Evolutionary conservation across 2,888 invertebrate species (phyloP).

Genomic region (Ischnura elegans): DNA sequence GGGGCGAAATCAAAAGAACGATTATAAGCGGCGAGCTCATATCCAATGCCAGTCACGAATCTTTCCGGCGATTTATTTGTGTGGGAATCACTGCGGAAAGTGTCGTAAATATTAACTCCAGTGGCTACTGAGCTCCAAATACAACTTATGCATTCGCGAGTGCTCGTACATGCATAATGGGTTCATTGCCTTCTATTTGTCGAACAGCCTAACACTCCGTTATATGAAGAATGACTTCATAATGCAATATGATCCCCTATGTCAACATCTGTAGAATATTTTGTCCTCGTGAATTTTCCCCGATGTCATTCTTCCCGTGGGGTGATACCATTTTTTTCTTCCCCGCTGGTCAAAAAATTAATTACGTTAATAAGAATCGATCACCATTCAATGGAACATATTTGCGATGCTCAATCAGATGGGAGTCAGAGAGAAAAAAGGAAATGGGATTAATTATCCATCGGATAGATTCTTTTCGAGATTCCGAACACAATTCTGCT

Average conservation of each 20-base stretch:
- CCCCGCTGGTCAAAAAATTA: background rate
- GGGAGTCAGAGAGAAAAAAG: background rate
- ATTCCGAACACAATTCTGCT: conserved; percentile 8
- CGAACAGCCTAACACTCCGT: background rate
- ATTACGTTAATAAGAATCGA: conserved; percentile 15
- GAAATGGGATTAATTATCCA: conserved; percentile 2
- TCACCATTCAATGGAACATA: background rate
- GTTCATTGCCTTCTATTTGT: background rate
- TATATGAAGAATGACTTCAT: background rate
- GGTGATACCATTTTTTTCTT: background rate
- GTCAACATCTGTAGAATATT: background rate
- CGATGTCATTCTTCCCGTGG: background rate
- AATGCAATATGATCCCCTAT: background rate
- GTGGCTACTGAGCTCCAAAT: background rate
- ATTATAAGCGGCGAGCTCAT: background rate
- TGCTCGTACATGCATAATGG: background rate
- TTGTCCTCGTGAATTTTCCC: background rate
- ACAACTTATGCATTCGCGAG: background rate
- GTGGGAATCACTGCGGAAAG: conserved; percentile 26
- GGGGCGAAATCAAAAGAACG: background rate
- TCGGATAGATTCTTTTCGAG: conserved; percentile 19
- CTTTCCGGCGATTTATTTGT: conserved; percentile 54
- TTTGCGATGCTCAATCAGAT: background rate
- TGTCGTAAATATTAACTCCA: conserved; percentile 56
- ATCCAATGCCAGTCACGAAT: conserved; percentile 55